A percentile compares a stretch with the other conserved stretches of the same genome.
Conservation (phyloP, 2,797 vertebrate species). For the Graptemys geographica region DNA sequence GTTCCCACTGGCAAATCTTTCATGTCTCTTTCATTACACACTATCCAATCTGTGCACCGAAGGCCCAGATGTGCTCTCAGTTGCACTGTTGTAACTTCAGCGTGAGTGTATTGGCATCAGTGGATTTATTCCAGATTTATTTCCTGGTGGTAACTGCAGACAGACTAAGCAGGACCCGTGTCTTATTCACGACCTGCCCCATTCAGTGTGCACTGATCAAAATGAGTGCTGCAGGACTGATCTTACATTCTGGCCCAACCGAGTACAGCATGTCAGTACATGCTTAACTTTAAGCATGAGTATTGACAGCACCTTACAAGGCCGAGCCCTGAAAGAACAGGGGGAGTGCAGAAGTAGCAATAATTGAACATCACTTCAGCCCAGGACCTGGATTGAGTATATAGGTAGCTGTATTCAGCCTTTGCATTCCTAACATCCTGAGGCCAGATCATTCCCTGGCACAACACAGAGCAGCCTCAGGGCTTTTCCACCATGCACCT, state of each 20-base stretch:
- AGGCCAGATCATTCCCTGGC: not conserved
- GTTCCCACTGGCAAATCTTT: slow-evolving; percentile 21
- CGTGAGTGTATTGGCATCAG: not conserved
- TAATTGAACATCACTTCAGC: not conserved
- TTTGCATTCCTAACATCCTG: not conserved
- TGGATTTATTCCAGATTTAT: fast-evolving
- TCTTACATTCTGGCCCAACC: not conserved
- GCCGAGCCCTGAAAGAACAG: not conserved
- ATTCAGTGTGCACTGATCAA: fast-evolving
- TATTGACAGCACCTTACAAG: not conserved
- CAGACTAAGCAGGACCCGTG: not conserved
- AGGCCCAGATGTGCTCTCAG: slow-evolving; percentile 30
- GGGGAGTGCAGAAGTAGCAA: not conserved
- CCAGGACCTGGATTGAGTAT: not conserved
- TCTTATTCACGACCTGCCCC: not conserved
- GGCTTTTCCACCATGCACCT: not conserved
- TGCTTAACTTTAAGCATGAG: fast-evolving
- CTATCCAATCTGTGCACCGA: not conserved
- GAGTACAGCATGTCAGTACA: fast-evolving
- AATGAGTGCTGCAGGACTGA: fast-evolving
- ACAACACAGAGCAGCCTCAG: not conserved
- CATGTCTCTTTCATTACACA: not conserved
- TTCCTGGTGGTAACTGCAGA: not conserved
- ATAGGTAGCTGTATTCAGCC: not conserved
- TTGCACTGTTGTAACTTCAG: fast-evolving